Evolutionary conservation across 2,888 invertebrate species (phyloP).

Genomic region (Mylabris sibirica): DNA sequence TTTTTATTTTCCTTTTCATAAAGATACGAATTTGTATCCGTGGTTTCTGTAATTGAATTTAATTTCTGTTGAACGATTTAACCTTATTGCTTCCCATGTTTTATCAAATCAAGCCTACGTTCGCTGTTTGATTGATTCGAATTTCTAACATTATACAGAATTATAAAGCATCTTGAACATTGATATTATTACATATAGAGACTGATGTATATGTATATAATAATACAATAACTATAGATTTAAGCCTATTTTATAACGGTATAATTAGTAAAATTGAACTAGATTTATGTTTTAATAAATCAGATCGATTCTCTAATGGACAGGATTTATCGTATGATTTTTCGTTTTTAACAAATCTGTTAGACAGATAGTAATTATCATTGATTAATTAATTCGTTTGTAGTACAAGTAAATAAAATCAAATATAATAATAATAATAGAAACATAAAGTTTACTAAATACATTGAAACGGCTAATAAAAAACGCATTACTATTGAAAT

Average conservation of each 20-base stretch:
- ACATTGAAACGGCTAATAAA: neutral
- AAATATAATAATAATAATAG: neutral
- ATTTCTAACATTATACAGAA: constrained; percentile 24
- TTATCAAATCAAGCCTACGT: constrained; percentile 30
- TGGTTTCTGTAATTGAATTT: constrained; percentile 31
- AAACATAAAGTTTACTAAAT: neutral
- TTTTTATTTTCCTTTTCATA: constrained; percentile 20
- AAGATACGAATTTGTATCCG: constrained; percentile 24
- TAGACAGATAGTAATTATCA: neutral
- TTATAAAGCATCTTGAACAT: constrained; percentile 18
- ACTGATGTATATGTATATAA: neutral
- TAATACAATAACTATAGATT: neutral
- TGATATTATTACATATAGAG: neutral
- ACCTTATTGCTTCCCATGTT: constrained; percentile 28
- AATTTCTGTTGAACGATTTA: constrained; percentile 33
- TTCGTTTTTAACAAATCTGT: neutral
- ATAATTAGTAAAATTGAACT: neutral
- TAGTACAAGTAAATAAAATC: neutral
- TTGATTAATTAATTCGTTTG: constrained; percentile 1
- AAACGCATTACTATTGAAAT: neutral
- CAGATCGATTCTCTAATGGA: neutral
- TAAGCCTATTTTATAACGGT: neutral
- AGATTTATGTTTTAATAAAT: constrained; percentile 5
- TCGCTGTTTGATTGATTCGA: constrained; percentile 31
- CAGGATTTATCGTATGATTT: neutral